A percentile compares a stretch with the other conserved stretches of the same genome.
phyloP scores from a whole-genome alignment of 2,888 invertebrate genomes.

The Synergus japonicus region DNA sequence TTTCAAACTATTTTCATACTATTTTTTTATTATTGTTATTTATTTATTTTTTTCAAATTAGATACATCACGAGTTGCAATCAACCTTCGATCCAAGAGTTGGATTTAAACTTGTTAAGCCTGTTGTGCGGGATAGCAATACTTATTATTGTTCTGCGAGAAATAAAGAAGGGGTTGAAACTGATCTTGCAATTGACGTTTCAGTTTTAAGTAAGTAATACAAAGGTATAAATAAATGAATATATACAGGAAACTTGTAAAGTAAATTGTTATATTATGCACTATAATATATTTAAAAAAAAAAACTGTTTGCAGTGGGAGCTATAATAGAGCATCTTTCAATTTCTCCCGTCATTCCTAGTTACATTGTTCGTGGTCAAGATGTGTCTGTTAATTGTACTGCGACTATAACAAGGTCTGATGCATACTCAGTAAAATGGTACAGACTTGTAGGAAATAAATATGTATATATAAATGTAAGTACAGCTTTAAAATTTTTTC shows the following conservation, averaged over 20 bases:
- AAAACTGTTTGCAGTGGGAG: neutral
- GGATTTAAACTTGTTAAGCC: slow-evolving; percentile 76
- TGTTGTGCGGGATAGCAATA: slow-evolving; percentile 65
- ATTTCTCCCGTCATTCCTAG: slow-evolving; percentile 51
- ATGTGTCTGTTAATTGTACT: slow-evolving; percentile 66
- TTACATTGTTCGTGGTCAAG: slow-evolving; percentile 67
- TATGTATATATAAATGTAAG: slow-evolving; percentile 21
- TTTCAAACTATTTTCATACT: too few species aligned
- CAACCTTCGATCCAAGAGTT: slow-evolving; percentile 76
- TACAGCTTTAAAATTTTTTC: neutral
- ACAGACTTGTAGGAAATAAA: slow-evolving; percentile 51
- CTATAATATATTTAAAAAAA: neutral
- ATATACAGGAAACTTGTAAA: too few species aligned
- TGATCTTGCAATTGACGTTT: slow-evolving; percentile 49
- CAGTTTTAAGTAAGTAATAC: slow-evolving; percentile 46
- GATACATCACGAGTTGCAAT: slow-evolving; percentile 18
- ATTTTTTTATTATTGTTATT: neutral
- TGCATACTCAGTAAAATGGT: slow-evolving; percentile 62
- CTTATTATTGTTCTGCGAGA: slow-evolving; percentile 54
- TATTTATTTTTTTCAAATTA: neutral
- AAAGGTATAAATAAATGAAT: neutral
- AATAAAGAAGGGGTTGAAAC: slow-evolving; percentile 17
- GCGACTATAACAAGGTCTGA: slow-evolving; percentile 53
- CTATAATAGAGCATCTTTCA: slow-evolving; percentile 13
- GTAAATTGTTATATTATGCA: too few species aligned